A percentile compares a stretch with the other conserved stretches of the same genome.
phyloP scores from a whole-genome alignment of 2,113 vertebrate genomes.

The Alligator sinensis region DNA sequence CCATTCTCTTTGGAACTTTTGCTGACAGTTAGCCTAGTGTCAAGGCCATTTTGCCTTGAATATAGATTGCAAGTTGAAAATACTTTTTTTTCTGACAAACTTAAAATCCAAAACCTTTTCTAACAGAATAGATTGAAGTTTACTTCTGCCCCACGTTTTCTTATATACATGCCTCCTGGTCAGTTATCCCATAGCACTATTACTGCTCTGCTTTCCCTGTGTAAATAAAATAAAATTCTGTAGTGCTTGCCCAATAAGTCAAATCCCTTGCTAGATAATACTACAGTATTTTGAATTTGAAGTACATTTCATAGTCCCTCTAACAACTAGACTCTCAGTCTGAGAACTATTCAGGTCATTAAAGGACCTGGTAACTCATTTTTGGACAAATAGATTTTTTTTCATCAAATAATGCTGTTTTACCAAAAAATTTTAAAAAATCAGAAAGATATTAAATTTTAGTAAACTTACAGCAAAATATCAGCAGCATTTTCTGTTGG shows the following conservation, averaged over 20 bases:
- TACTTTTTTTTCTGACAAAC: neutral
- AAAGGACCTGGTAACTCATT: neutral
- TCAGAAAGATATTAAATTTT: conserved; percentile 11
- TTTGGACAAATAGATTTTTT: neutral
- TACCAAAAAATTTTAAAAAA: neutral
- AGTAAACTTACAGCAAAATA: neutral
- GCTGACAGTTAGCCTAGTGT: neutral
- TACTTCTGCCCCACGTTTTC: neutral
- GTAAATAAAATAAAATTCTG: neutral
- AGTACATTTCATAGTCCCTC: neutral
- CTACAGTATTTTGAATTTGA: neutral
- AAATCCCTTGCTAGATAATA: neutral
- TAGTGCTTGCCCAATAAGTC: neutral
- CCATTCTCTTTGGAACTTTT: neutral
- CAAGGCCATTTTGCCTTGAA: neutral
- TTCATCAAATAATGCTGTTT: neutral
- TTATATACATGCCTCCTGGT: neutral
- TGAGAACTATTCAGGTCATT: neutral
- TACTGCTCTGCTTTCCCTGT: neutral
- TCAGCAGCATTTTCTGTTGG: neutral
- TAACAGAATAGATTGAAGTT: neutral
- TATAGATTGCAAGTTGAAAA: conserved; percentile 1
- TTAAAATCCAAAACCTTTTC: neutral
- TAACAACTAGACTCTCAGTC: neutral
- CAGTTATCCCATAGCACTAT: neutral